phyloP scores from a whole-genome alignment of 1,140 invertebrate genomes.

The Melitaea cinxia region DNA sequence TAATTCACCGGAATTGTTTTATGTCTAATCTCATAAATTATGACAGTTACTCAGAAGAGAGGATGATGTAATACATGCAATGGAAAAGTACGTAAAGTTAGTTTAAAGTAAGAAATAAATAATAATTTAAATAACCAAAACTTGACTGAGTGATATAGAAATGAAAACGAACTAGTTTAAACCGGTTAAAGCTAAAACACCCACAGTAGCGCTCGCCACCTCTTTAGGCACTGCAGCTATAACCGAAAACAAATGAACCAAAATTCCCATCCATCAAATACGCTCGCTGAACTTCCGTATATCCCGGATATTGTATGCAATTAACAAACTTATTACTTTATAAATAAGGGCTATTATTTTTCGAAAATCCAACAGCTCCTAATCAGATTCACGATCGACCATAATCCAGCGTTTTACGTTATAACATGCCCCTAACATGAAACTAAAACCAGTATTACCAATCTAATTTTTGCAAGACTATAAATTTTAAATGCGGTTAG shows the following conservation, averaged over 20 bases:
- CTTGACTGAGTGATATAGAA: not conserved
- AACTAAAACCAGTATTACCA: conserved; percentile 22
- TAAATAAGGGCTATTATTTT: conserved; percentile 6
- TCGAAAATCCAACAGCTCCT: not conserved
- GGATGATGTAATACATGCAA: too few species aligned
- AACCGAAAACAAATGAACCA: conserved; percentile 7
- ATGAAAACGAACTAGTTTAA: not conserved
- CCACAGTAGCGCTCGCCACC: conserved; percentile 4
- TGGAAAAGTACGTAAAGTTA: too few species aligned
- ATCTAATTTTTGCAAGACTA: conserved; percentile 28
- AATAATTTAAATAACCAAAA: too few species aligned
- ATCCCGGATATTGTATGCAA: not conserved
- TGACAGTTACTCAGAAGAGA: too few species aligned
- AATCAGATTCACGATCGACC: conserved; percentile 25
- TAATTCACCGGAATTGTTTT: too few species aligned
- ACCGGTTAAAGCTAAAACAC: not conserved
- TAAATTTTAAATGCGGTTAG: conserved; percentile 28
- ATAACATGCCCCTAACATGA: conserved; percentile 13
- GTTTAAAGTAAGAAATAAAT: too few species aligned
- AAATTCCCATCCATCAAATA: conserved; percentile 14
- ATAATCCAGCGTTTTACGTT: conserved; percentile 16
- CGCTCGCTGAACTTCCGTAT: not conserved
- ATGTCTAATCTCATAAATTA: too few species aligned
- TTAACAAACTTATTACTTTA: conserved; percentile 11
- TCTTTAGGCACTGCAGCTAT: conserved; percentile 10